A percentile compares a stretch with the other conserved stretches of the same genome.
phyloP scores from a whole-genome alignment of 1,140 invertebrate genomes.

The Microplitis mediator region DNA sequence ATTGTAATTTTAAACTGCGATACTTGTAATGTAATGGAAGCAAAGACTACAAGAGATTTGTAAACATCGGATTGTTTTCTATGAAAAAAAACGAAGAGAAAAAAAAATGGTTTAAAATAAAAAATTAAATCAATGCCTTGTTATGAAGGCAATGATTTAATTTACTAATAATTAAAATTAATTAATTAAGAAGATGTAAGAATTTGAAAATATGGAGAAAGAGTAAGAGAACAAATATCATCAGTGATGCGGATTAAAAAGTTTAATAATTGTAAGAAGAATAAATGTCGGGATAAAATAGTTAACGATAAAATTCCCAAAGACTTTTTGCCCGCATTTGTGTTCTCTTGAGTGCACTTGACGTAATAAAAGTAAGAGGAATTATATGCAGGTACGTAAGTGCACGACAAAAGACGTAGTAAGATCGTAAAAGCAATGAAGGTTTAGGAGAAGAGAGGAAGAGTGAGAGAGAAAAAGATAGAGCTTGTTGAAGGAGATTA shows the following conservation, averaged over 20 bases:
- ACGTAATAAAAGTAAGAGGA: not conserved
- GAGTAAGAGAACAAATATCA: not conserved
- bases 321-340: slow-evolving; percentile 12
- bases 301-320: not conserved
- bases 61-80: too few species aligned
- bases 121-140: too few species aligned
- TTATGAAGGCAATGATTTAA: too few species aligned
- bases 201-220: not conserved
- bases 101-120: too few species aligned
- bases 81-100: too few species aligned
- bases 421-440: slow-evolving; percentile 4
- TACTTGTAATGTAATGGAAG: not conserved
- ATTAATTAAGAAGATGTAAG: not conserved
- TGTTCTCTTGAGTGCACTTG: slow-evolving; percentile 5
- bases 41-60: too few species aligned
- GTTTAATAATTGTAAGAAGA: slow-evolving; percentile 14
- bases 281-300: not conserved
- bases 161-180: not conserved
- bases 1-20: not conserved
- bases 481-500: not conserved
- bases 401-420: not conserved
- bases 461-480: not conserved
- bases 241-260: not conserved
- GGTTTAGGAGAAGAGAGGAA: not conserved
- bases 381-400: slow-evolving; percentile 7